Base-by-base conservation (phyloP, 2,888 invertebrate genomes). In the Crocallis elinguaria region DNA sequence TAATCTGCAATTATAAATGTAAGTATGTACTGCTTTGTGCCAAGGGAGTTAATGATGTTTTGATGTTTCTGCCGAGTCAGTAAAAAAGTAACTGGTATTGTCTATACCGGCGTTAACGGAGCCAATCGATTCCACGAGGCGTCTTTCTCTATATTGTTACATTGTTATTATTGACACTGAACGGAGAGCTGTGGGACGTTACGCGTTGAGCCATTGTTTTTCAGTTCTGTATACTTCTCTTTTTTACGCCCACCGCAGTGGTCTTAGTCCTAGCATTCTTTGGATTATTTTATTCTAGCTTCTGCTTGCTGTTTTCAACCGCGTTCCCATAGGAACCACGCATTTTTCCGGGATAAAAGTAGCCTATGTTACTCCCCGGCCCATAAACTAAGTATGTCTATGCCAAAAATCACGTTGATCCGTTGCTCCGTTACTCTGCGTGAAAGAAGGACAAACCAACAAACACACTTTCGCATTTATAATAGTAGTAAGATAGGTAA, bases 131-230 rank as follows among this genome's bases (percentile, higher is more conserved):
- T 60, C 65, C 56, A 56, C 30, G 54, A 60, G 57, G 49, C 58
- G 58, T 56, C 50, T 62, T 30, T 56, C 49, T 55, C 46, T 45
- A 33, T 59, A 48, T 63, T 57, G 53, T 64, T 53, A 66, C 66
- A 76, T 76, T 77, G 72, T 73, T 71, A 60, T 64, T 53, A 36
- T 48, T 51, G 43, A 46, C 56, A 60, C 49, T 39, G 53, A 41
- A 35, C 23, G 35, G 42, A 49, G 41, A 55, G 42, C 49, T 38
- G 53, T 58, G 56, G 23, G 53, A 60, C 35, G 27, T 43, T 50
- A 32, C 50, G 45, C 51, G 46, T 48, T 45, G 27, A 42, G 19
- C 52, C 50, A 64, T 64, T 64, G 63, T 64, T n/a, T 41, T 13
- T 27, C 14, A 3, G 12, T 3, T 14, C 43, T 49, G 11, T n/a